Evolutionary conservation across 2,113 vertebrate genomes (phyloP).

Genomic region (Rissa tridactyla): DNA sequence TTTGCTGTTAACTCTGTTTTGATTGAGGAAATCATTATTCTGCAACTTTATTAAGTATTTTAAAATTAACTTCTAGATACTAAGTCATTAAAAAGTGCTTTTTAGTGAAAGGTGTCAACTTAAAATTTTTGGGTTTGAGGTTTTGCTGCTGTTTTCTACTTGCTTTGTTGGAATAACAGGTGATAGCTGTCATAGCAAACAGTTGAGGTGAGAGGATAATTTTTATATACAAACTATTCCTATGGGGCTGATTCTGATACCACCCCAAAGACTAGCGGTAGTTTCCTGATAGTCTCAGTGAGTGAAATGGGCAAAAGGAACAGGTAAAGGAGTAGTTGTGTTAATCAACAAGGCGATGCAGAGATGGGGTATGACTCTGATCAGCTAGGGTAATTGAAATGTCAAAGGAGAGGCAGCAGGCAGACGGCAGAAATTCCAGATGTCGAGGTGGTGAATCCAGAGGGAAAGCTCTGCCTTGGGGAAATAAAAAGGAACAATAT

Average conservation of each 20-base stretch:
- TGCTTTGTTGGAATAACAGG: neutral
- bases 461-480: neutral
- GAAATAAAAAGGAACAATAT: neutral
- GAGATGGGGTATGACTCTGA: neutral
- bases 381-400: neutral
- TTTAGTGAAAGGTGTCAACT: neutral
- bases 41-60: neutral
- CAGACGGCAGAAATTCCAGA: neutral
- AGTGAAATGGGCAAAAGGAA: neutral
- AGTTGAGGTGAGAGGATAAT: neutral
- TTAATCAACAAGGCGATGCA: neutral
- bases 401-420: neutral
- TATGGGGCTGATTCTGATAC: neutral
- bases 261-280: neutral
- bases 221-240: neutral
- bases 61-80: no score
- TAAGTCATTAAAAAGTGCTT: neutral
- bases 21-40: neutral
- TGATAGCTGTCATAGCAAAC: neutral
- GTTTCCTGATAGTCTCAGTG: neutral
- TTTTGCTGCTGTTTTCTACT: neutral
- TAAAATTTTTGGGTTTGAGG: neutral
- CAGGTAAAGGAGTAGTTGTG: neutral
- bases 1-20: neutral
- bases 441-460: neutral